Conservation (phyloP, 1,140 invertebrate genomes). For the Heliconius nattereri region DNA sequence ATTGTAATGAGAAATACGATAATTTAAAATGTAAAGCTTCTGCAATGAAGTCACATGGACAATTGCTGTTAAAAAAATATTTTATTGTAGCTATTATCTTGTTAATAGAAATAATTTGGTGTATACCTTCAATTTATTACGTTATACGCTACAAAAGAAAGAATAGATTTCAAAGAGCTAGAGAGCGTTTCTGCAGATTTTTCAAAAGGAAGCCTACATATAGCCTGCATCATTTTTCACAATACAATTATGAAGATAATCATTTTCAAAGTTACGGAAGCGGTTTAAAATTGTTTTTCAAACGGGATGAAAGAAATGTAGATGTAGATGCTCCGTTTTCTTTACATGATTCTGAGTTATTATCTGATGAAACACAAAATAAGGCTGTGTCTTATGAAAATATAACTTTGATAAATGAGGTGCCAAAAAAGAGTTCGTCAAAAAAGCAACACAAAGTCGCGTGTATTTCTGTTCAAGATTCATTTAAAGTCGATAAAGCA, state of each 20-base stretch:
- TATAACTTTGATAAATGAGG: slow-evolving; percentile 33
- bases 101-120: slow-evolving; percentile 66
- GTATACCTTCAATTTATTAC: slow-evolving; percentile 55
- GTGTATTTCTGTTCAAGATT: not conserved
- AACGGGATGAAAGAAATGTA: slow-evolving; percentile 35
- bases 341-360: slow-evolving; percentile 14
- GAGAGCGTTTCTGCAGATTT: slow-evolving; percentile 18
- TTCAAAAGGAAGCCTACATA: slow-evolving; percentile 27
- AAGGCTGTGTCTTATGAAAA: slow-evolving; percentile 3
- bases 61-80: slow-evolving; percentile 55
- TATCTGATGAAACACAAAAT: not conserved
- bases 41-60: slow-evolving; percentile 29
- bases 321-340: slow-evolving; percentile 40
- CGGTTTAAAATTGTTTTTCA: slow-evolving; percentile 36
- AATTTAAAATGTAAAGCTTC: slow-evolving; percentile 32
- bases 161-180: slow-evolving; percentile 17
- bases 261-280: not conserved
- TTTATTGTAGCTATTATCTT: slow-evolving; percentile 55
- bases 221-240: not conserved
- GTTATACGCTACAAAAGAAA: slow-evolving; percentile 33
- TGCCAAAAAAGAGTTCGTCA: slow-evolving; percentile 6
- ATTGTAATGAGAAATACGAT: slow-evolving; percentile 32
- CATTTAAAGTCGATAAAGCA: not conserved
- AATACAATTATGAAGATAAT: not conserved
- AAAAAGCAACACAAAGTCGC: not conserved